Percentiles rank a stretch among this genome's conserved stretches.
phyloP scores from a whole-genome alignment of 2,888 invertebrate species.

The Pilophorus perplexus region DNA sequence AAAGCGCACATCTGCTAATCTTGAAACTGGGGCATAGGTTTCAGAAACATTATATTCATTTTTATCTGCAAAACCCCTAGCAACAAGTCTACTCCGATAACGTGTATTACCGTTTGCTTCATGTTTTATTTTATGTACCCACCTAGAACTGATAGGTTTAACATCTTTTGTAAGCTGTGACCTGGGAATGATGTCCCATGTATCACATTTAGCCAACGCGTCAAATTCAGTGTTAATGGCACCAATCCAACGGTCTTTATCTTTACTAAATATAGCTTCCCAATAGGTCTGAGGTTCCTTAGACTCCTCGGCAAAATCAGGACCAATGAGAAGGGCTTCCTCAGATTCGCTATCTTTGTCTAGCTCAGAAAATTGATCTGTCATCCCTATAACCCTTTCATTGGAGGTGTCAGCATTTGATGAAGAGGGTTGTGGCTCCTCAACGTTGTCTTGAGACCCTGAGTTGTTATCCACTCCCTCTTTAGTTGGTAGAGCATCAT shows the following conservation, averaged over 20 bases:
- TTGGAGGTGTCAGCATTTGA: neutral
- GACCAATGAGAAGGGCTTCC: too few relatives aligned
- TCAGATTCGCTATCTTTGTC: neutral
- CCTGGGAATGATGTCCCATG: neutral
- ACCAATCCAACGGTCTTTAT: neutral
- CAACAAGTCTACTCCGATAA: slow-evolving; percentile 2
- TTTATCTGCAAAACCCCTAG: slow-evolving; percentile 11
- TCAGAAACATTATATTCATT: neutral
- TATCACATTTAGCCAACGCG: neutral
- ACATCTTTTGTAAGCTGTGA: neutral
- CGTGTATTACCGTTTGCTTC: neutral
- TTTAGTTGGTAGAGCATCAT: too few relatives aligned
- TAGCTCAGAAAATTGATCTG: too few relatives aligned
- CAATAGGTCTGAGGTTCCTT: neutral
- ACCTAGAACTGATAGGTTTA: neutral
- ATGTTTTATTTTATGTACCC: slow-evolving; percentile 4
- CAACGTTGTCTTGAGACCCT: neutral
- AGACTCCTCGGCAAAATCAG: too few relatives aligned
- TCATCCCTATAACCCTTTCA: neutral
- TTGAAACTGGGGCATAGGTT: slow-evolving; percentile 8
- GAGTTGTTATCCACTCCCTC: neutral
- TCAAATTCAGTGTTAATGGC: neutral
- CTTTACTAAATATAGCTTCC: neutral
- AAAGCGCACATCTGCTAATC: neutral
- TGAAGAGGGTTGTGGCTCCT: neutral